phyloP scores from a whole-genome alignment of 2,113 vertebrate species.

The Merops nubicus region DNA sequence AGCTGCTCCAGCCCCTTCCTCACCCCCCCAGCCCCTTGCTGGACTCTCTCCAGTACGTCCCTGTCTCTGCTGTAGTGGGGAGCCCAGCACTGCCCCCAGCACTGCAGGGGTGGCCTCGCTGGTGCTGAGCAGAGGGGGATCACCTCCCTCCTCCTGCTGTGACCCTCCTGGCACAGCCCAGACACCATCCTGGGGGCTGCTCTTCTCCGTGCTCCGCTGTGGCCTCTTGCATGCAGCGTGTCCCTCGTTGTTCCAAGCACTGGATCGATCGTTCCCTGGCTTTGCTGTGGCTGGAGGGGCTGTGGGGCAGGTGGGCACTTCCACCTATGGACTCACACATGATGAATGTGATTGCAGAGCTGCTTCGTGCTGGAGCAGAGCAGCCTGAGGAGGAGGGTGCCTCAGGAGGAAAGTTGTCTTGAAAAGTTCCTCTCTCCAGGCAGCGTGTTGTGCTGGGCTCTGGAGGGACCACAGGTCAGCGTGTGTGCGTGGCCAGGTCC shows the following conservation, averaged over 20 bases:
- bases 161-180: not conserved
- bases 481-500: not conserved
- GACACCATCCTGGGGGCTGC: not conserved
- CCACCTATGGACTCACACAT: too few species aligned
- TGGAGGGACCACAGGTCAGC: not conserved
- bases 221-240: not conserved
- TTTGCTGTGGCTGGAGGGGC: too few species aligned
- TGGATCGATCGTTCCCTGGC: not conserved
- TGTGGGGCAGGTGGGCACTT: too few species aligned
- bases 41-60: not conserved
- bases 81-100: not conserved
- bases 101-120: not conserved
- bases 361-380: not conserved
- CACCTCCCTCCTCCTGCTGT: rapidly evolving
- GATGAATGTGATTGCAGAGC: not conserved
- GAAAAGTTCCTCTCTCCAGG: not conserved
- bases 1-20: not conserved
- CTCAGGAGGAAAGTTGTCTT: not conserved
- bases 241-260: not conserved
- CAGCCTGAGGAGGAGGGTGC: not conserved
- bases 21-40: not conserved
- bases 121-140: not conserved
- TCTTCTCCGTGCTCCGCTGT: not conserved
- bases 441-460: not conserved
- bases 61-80: not conserved